Evolutionary conservation across 2,113 vertebrate genomes (phyloP).

Genomic region (Stegostoma tigrinum): DNA sequence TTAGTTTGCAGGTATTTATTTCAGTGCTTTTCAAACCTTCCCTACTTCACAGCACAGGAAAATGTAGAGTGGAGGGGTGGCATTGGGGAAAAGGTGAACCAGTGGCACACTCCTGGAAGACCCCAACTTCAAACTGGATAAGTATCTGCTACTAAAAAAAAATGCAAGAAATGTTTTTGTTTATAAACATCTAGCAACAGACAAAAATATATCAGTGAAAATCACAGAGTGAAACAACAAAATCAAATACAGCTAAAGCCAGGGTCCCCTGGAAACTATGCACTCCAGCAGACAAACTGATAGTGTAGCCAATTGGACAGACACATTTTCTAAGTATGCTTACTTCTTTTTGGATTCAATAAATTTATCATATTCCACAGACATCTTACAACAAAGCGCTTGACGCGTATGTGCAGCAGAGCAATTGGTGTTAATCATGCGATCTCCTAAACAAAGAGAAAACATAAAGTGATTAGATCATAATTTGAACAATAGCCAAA

Average conservation of each 20-base stretch:
- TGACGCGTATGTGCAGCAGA: constrained; percentile 85
- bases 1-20: background rate
- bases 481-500: background rate
- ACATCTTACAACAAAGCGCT: constrained; percentile 98
- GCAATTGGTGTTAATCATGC: constrained; percentile 93
- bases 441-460: constrained; percentile 56
- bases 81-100: too few species aligned
- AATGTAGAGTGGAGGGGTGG: background rate
- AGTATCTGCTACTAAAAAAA: background rate
- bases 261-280: background rate
- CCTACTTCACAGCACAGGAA: too few species aligned
- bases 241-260: background rate
- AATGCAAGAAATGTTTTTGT: background rate
- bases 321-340: constrained; percentile 45
- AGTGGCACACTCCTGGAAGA: background rate
- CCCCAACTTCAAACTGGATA: background rate
- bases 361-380: constrained; percentile 96
- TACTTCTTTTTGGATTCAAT: constrained; percentile 91
- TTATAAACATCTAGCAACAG: background rate
- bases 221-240: background rate
- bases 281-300: background rate
- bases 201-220: background rate
- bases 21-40: background rate
- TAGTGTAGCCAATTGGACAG: background rate
- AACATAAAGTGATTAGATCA: background rate